Evolutionary conservation across 2,113 vertebrate genomes (phyloP).

Genomic region (Ancistrus triradiatus): DNA sequence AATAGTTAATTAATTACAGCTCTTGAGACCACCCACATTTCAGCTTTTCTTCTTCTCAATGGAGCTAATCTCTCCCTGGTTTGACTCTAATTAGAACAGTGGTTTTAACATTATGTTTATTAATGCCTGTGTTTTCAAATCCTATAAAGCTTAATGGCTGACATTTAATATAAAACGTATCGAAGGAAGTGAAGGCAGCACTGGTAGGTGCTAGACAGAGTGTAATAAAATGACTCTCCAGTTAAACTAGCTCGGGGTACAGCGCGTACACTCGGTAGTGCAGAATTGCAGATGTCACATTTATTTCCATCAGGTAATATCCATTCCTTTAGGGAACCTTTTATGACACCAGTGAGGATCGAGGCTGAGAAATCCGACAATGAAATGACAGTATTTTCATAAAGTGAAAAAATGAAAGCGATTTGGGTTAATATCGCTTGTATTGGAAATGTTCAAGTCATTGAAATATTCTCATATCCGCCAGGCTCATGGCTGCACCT

Average conservation of each 20-base stretch:
- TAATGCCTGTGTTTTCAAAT: background rate
- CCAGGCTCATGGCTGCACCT: background rate
- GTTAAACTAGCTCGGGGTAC: background rate
- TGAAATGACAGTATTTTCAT: conserved; percentile 23
- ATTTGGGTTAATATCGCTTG: conserved; percentile 21
- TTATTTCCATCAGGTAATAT: conserved; percentile 20
- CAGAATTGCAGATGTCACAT: conserved; percentile 4
- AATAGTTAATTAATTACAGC: background rate
- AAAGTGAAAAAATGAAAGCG: conserved; percentile 23
- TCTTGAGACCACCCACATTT: background rate
- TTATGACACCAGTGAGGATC: background rate
- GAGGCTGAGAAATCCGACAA: background rate
- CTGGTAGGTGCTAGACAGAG: background rate
- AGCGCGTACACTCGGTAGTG: background rate
- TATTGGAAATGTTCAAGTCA: conserved; percentile 11
- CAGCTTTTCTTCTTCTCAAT: background rate
- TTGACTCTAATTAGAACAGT: background rate
- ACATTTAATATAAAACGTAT: conserved; percentile 2
- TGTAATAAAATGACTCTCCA: conserved; percentile 1
- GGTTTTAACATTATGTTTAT: background rate
- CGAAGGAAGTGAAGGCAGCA: background rate
- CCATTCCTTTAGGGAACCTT: conserved; percentile 1
- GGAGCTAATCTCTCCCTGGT: background rate
- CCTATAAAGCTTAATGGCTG: background rate
- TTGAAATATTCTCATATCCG: conserved; percentile 31